These are phyloP conservation scores for Sesamia inferens DNA, from an alignment of 2,888 invertebrate species.

Conservation along the genomic window DNA sequence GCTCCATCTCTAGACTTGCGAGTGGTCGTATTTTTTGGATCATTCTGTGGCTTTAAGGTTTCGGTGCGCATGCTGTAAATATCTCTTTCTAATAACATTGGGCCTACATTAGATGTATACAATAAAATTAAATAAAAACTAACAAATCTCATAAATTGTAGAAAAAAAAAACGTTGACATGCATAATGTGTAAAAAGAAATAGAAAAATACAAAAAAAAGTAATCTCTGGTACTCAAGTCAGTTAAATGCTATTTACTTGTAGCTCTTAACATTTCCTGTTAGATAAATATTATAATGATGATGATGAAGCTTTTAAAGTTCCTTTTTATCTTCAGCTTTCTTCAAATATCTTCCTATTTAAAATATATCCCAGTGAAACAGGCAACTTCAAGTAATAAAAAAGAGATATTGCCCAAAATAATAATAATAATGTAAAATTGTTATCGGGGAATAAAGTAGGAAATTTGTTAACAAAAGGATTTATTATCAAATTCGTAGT, in stretches of 20 bases:
- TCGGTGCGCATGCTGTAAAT: conserved; percentile 37
- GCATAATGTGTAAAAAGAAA: conserved; percentile 8
- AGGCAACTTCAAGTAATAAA: background rate
- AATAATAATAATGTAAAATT: background rate
- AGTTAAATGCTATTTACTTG: background rate
- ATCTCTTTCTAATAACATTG: conserved; percentile 47
- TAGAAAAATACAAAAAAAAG: background rate
- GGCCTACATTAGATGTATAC: conserved; percentile 74
- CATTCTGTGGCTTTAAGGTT: conserved; percentile 5
- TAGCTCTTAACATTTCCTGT: conserved; percentile 3
- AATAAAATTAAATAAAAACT: conserved; percentile 32
- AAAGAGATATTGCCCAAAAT: background rate
- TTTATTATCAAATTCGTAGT: conserved; percentile 50
- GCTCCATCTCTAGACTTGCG: no score
- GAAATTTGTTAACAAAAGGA: conserved; percentile 35
- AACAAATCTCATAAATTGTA: conserved; percentile 22
- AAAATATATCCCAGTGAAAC: conserved; percentile 8
- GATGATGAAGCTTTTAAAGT: conserved; percentile 1
- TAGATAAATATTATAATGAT: background rate
- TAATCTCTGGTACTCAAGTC: background rate
- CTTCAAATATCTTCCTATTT: background rate
- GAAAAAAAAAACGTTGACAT: conserved; percentile 9
- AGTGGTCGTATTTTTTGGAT: no score
- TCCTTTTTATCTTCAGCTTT: background rate
- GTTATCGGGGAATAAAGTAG: conserved; percentile 4